Percentiles rank a stretch among this genome's conserved stretches.
These are phyloP conservation scores for Turnix velox DNA, from an alignment of 2,113 vertebrate genomes.

Conservation along the genomic window DNA sequence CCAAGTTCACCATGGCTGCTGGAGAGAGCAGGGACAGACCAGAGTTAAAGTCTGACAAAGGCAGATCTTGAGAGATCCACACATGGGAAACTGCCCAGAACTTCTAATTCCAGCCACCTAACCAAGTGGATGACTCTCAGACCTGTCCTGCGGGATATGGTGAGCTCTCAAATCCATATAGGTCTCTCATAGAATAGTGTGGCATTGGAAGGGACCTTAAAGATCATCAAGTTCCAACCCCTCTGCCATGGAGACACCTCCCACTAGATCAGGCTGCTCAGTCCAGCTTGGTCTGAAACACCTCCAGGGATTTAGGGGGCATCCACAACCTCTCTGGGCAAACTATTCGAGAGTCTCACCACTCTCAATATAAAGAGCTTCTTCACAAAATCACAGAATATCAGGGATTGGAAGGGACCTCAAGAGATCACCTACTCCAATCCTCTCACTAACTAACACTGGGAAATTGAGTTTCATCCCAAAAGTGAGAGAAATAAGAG, in stretches of 20 bases:
- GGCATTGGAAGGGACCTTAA: too few relatives aligned
- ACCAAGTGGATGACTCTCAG: neutral
- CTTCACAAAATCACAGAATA: too few relatives aligned
- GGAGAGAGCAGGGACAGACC: neutral
- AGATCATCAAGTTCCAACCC: too few relatives aligned
- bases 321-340: too few relatives aligned
- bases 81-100: neutral
- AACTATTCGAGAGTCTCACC: too few relatives aligned
- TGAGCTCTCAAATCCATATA: neutral
- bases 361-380: too few relatives aligned
- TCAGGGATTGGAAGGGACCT: too few relatives aligned
- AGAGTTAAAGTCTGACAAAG: neutral
- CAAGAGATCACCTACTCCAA: too few relatives aligned
- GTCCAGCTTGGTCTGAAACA: too few relatives aligned
- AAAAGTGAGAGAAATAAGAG: neutral
- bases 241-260: too few relatives aligned
- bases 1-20: constrained; percentile 81
- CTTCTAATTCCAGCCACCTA: neutral
- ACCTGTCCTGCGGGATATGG: neutral
- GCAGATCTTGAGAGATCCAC: neutral
- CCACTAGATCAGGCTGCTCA: too few relatives aligned
- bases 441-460: neutral
- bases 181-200: neutral
- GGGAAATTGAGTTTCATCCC: neutral
- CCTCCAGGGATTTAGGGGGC: too few relatives aligned